phyloP scores from a whole-genome alignment of 1,140 invertebrate species.

The Magallana ariakensis region DNA sequence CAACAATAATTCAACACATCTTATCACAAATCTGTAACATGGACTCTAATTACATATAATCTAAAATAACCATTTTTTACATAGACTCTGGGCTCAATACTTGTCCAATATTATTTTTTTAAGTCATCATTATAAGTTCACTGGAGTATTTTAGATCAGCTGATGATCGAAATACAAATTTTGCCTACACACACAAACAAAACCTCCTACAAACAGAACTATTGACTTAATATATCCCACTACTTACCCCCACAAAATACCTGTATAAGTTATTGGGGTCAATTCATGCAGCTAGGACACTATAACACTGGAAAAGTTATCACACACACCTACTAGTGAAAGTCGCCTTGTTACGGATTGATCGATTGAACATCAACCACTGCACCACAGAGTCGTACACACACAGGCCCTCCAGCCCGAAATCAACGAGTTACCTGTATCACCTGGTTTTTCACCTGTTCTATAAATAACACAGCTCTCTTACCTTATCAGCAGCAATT shows the following conservation, averaged over 20 bases:
- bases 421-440: constrained; percentile 1
- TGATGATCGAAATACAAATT: background rate
- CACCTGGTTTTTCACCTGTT: constrained; percentile 20
- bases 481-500: constrained; percentile 7
- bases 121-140: too few relatives aligned
- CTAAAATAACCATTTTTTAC: too few relatives aligned
- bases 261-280: background rate
- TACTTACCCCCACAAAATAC: too few relatives aligned
- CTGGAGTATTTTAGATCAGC: background rate
- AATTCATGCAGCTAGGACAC: background rate
- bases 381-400: background rate
- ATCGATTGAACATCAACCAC: background rate
- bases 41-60: too few relatives aligned
- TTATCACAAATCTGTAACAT: too few relatives aligned
- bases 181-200: background rate
- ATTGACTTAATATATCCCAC: too few relatives aligned
- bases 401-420: constrained; percentile 2
- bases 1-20: too few relatives aligned
- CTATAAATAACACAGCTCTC: background rate
- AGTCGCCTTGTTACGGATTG: background rate
- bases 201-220: too few relatives aligned
- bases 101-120: too few relatives aligned
- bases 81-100: too few relatives aligned
- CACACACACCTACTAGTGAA: background rate
- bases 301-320: background rate